A percentile compares a stretch with the other conserved stretches of the same genome.
Conservation (phyloP, 1,140 invertebrate genomes). For the Drosophila setifemur region DNA sequence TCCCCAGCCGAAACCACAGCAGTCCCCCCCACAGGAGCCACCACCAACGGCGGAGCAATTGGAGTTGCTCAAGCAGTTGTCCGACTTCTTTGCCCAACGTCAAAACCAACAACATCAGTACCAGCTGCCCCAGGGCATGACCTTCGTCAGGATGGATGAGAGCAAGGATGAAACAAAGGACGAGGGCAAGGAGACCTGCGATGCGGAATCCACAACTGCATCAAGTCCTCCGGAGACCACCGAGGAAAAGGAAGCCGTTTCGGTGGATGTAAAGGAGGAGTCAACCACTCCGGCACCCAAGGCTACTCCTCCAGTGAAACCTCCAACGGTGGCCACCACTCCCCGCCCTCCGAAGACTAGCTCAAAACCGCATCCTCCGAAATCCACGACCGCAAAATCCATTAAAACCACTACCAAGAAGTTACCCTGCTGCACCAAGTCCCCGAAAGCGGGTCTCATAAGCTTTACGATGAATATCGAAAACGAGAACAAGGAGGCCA, state of each 20-base stretch:
- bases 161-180: not conserved
- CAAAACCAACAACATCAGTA: constrained; percentile 7
- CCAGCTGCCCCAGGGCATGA: not conserved
- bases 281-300: not conserved
- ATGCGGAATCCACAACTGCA: not conserved
- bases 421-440: constrained; percentile 37
- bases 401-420: constrained; percentile 13
- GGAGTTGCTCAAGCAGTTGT: constrained; percentile 47
- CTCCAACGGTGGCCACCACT: not conserved
- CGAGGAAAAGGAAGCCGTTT: not conserved
- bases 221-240: not conserved
- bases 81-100: constrained; percentile 16
- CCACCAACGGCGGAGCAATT: constrained; percentile 23
- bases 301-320: too few species aligned
- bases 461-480: not conserved
- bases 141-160: not conserved
- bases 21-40: not conserved
- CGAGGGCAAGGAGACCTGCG: not conserved
- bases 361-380: not conserved
- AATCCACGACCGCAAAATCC: not conserved
- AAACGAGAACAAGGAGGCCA: not conserved
- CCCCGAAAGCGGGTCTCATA: not conserved
- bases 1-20: not conserved
- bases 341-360: not conserved
- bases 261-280: constrained; percentile 10